Base-by-base conservation (phyloP, 2,113 vertebrate genomes). In the Syrmaticus mikado region DNA sequence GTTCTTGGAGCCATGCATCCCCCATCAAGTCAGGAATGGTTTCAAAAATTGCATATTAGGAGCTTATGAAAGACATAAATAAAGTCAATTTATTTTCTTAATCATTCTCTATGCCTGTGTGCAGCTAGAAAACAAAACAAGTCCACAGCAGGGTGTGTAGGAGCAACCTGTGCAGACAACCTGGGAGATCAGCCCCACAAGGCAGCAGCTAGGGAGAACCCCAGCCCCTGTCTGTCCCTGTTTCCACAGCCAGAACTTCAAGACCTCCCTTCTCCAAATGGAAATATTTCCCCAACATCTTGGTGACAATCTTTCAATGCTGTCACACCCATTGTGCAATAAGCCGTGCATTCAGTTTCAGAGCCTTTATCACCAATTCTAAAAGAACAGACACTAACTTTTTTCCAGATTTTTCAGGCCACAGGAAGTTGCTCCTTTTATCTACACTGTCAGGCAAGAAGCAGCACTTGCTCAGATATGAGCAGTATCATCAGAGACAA, bases 341-440 rank as follows among this genome's bases (percentile, higher is more conserved):
- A 91, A 71, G 22, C 48, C 82, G 55, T 57, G 24, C 38, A 61
- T 82, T 58, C 73, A n/a, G n/a, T 20, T 70, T 83, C 75, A 36
- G 30, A 91, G 79, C 48, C n/a, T 74, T 76, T 80, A 55, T 20
- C 1, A 48, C 60, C 82, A 82, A 27, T 22, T 79, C 55, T 20
- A 89, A 93, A 85, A 67, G n/a, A 93, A 80, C 50, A 82, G 85
- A 38, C 41, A 62, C 30, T 61, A n/a, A 38, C 34, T 66, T 82
- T 60, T 70, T 61, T 9, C 70, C 50, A 71, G 11, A 43, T 57
- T 83, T 84, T 93, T 74, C 61, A 83, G 68, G 45, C 61, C 38
- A 55, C 2, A 3, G 68, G 84, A 91, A 85, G 61, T 85, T 53
- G 8, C 32, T 82, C 13, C 13, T 8, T 85, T 94, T 90, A 75